Conservation (phyloP, 2,113 vertebrate genomes). For the Istiophorus platypterus region DNA sequence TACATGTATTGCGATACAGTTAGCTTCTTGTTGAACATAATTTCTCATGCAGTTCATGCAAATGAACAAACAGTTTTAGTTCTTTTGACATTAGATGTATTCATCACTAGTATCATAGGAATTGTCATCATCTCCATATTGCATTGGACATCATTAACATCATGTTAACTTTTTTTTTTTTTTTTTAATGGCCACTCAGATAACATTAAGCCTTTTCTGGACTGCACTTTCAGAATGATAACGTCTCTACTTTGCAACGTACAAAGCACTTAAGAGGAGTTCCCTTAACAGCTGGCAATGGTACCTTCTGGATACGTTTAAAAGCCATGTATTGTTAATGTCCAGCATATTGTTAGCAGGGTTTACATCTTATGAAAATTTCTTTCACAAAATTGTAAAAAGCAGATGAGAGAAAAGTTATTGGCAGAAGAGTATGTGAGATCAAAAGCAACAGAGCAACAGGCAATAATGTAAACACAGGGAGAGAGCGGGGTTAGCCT, state of each 20-base stretch:
- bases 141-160: slow-evolving; percentile 74
- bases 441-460: slow-evolving; percentile 87
- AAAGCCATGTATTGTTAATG: slow-evolving; percentile 72
- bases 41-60: slow-evolving; percentile 97
- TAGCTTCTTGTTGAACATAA: slow-evolving; percentile 83
- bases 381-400: slow-evolving; percentile 78
- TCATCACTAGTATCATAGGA: slow-evolving; percentile 75
- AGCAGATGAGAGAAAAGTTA: slow-evolving; percentile 76
- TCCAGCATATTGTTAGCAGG: slow-evolving; percentile 70
- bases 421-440: slow-evolving; percentile 73
- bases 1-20: slow-evolving; percentile 87
- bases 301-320: slow-evolving; percentile 68
- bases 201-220: slow-evolving; percentile 59
- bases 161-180: slow-evolving; percentile 36
- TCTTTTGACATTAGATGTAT: slow-evolving; percentile 74
- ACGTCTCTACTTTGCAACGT: slow-evolving; percentile 81
- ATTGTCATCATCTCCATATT: slow-evolving; percentile 75
- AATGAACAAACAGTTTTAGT: slow-evolving; percentile 86
- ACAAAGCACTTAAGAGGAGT: slow-evolving; percentile 77
- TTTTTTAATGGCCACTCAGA: slow-evolving; percentile 54
- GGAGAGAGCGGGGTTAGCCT: slow-evolving; percentile 67
- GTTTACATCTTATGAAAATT: slow-evolving; percentile 78
- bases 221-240: slow-evolving; percentile 67
- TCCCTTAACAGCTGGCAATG: slow-evolving; percentile 77
- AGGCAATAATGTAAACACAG: slow-evolving; percentile 78